These are phyloP conservation scores for Cotesia chilonis DNA, from an alignment of 1,140 invertebrate genomes.

Conservation along the genomic window DNA sequence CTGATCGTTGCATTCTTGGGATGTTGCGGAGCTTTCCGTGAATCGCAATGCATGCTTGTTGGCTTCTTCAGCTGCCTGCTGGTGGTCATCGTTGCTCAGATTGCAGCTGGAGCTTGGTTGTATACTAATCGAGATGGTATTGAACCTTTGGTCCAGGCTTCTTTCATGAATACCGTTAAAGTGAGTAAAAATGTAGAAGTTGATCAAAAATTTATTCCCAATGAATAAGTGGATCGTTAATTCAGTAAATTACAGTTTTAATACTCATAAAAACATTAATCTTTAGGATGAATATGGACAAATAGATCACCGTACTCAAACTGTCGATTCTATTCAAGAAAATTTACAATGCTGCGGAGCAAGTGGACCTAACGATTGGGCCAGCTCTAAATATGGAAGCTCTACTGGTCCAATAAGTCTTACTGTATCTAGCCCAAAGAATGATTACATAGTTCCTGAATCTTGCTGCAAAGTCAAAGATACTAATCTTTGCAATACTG, in stretches of 20 bases:
- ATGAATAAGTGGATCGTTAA: background rate
- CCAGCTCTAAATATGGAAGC: slow-evolving; percentile 69
- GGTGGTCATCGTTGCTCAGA: slow-evolving; percentile 81
- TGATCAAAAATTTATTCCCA: slow-evolving; percentile 1
- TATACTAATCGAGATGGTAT: slow-evolving; percentile 75
- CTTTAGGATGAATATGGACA: slow-evolving; percentile 74
- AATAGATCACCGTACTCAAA: slow-evolving; percentile 69
- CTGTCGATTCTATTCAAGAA: slow-evolving; percentile 77
- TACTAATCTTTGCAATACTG: slow-evolving; percentile 61
- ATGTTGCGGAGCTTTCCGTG: slow-evolving; percentile 87
- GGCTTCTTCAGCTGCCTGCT: slow-evolving; percentile 79
- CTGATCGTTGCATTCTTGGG: slow-evolving; percentile 88
- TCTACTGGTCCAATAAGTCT: slow-evolving; percentile 44
- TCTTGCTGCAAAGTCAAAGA: slow-evolving; percentile 70
- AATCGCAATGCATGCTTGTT: slow-evolving; percentile 87
- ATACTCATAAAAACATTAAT: slow-evolving; percentile 18
- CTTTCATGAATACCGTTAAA: slow-evolving; percentile 72
- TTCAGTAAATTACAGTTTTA: background rate
- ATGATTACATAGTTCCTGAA: slow-evolving; percentile 68
- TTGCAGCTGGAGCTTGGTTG: slow-evolving; percentile 78
- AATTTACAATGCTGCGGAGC: slow-evolving; percentile 78
- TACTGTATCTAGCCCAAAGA: slow-evolving; percentile 50
- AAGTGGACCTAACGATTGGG: slow-evolving; percentile 76
- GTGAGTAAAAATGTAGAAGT: slow-evolving; percentile 43
- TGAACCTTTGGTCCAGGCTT: slow-evolving; percentile 70